Conservation (phyloP, 2,888 invertebrate species). For the Sphaerophoria rueppellii region DNA sequence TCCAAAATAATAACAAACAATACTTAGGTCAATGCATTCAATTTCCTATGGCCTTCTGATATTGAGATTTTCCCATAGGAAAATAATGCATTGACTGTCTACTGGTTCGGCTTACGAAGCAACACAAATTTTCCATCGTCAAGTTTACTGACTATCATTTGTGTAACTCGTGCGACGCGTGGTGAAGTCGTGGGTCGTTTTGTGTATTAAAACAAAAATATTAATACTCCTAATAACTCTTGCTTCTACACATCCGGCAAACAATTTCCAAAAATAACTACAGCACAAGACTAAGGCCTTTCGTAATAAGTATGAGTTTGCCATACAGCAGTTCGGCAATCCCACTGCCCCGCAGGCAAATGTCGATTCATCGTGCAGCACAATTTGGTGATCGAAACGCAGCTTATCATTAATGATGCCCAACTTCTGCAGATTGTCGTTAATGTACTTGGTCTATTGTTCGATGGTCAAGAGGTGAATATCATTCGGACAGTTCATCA, state of each 20-base stretch:
- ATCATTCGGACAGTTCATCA: constrained; percentile 75
- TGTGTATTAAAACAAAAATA: not conserved
- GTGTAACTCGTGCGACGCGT: constrained; percentile 85
- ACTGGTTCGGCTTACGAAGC: constrained; percentile 96
- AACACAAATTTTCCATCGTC: constrained; percentile 92
- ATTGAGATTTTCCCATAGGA: too few species aligned
- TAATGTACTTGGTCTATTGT: too few species aligned
- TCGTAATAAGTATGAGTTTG: too few species aligned
- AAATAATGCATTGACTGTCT: too few species aligned
- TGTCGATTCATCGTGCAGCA: too few species aligned
- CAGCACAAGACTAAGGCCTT: constrained; percentile 47
- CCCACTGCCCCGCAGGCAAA: too few species aligned
- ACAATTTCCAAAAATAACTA: constrained; percentile 80
- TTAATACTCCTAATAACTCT: constrained; percentile 37
- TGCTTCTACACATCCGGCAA: constrained; percentile 79
- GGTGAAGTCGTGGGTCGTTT: too few species aligned
- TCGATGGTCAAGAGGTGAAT: too few species aligned
- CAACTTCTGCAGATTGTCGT: too few species aligned
- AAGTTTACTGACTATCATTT: constrained; percentile 89
- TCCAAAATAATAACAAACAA: too few species aligned
- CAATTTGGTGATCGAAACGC: too few species aligned
- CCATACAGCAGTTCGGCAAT: constrained; percentile 74
- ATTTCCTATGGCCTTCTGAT: too few species aligned
- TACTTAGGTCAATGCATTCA: constrained; percentile 91
- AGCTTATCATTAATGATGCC: constrained; percentile 83